A percentile compares a stretch with the other conserved stretches of the same genome.
These are phyloP conservation scores for Eospalax fontanierii DNA, from an alignment of 2,797 vertebrate genomes.

Conservation along the genomic window DNA sequence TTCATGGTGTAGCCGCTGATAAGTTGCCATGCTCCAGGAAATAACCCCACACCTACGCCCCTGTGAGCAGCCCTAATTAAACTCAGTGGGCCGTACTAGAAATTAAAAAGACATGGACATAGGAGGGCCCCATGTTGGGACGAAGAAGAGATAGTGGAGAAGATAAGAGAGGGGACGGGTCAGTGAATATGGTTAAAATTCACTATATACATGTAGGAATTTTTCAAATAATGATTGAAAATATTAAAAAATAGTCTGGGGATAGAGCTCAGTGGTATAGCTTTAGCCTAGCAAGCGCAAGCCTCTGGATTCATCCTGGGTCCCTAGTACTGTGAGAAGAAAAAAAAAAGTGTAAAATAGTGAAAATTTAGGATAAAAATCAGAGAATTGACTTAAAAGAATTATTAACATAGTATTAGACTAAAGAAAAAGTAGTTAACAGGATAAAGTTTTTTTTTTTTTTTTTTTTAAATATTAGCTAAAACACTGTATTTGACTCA, in stretches of 20 bases:
- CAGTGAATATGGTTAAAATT: no score
- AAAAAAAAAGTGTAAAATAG: background rate
- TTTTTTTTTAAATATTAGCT: background rate
- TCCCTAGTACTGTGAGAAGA: background rate
- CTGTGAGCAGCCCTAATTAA: background rate
- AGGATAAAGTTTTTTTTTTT: background rate
- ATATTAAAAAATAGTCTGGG: background rate
- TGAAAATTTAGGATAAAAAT: background rate
- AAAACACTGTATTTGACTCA: background rate
- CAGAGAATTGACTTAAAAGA: constrained; percentile 45
- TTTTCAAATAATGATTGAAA: background rate
- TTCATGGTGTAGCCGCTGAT: background rate
- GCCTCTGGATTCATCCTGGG: background rate
- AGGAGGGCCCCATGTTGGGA: background rate
- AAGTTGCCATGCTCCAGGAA: background rate
- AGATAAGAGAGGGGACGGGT: no score
- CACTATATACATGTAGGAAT: background rate
- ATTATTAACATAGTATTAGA: background rate
- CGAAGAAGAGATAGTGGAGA: background rate
- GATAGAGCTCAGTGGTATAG: background rate
- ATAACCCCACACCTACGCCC: background rate
- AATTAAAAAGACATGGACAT: background rate
- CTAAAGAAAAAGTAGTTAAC: background rate
- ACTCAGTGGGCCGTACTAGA: background rate
- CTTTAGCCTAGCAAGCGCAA: no score